These are phyloP conservation scores for Alethe castanea DNA, from an alignment of 2,113 vertebrate genomes.

Conservation along the genomic window DNA sequence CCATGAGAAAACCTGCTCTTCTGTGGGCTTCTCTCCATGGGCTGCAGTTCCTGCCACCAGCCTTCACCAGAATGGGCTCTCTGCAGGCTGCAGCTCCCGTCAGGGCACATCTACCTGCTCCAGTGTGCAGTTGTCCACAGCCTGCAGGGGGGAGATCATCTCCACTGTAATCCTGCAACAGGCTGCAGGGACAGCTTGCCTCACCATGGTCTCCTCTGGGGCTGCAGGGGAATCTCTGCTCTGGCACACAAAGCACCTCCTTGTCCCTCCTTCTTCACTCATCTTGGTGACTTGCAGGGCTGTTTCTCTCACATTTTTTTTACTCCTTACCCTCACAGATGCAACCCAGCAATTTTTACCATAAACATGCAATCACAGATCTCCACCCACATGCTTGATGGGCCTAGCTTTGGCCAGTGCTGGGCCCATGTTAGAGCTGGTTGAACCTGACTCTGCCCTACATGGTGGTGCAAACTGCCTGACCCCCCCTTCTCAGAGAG, in stretches of 20 bases:
- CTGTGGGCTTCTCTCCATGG: not conserved
- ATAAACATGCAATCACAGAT: not conserved
- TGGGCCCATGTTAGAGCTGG: not conserved
- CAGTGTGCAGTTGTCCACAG: not conserved
- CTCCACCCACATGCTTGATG: accelerated
- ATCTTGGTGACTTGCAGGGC: not conserved
- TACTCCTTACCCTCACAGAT: not conserved
- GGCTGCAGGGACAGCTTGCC: not conserved
- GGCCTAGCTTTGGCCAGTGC: not conserved
- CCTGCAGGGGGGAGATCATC: not conserved
- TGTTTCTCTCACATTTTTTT: not conserved
- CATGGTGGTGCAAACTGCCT: not conserved
- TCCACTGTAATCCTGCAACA: not conserved
- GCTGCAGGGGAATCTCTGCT: not conserved
- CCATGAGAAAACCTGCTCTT: not conserved
- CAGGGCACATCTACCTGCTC: not conserved
- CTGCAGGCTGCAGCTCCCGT: not conserved
- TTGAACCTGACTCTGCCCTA: not conserved
- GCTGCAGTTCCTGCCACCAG: not conserved
- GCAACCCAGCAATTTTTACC: not conserved
- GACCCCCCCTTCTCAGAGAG: not conserved
- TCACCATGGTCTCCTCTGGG: not conserved
- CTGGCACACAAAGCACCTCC: not conserved
- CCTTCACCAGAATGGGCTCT: not conserved
- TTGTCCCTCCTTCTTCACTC: not conserved